Percentiles rank a stretch among this genome's conserved stretches.
Evolutionary conservation across 2,888 invertebrate genomes (phyloP).

Genomic region (Oscheius sp.): DNA sequence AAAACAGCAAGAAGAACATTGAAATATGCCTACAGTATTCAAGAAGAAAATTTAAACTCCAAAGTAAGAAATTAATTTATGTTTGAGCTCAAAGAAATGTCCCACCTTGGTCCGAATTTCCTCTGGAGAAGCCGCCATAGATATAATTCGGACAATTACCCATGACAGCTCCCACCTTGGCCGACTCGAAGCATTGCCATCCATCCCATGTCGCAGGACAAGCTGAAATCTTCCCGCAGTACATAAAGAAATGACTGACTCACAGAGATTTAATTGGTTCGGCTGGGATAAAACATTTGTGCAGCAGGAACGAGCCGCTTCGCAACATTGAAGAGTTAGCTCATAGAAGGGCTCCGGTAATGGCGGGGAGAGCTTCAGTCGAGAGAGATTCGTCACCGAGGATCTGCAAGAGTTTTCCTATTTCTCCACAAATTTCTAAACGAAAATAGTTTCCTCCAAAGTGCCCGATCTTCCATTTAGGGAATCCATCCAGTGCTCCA

Average conservation of each 20-base stretch:
- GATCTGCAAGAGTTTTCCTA: conserved; percentile 43
- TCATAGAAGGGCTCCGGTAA: conserved; percentile 53
- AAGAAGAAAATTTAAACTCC: too few relatives aligned
- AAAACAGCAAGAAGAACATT: too few relatives aligned
- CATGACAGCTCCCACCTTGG: conserved; percentile 42
- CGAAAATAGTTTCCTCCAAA: too few relatives aligned
- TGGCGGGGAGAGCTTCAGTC: conserved; percentile 42
- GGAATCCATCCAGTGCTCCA: too few relatives aligned
- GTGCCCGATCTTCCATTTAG: too few relatives aligned
- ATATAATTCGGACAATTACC: conserved; percentile 60
- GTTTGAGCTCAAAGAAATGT: too few relatives aligned
- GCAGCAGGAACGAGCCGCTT: conserved; percentile 61
- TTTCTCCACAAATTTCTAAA: neutral
- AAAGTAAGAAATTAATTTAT: too few relatives aligned
- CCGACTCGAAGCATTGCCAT: conserved; percentile 65
- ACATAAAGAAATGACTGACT: neutral
- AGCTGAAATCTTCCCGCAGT: conserved; percentile 1
- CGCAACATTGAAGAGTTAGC: conserved; percentile 59
- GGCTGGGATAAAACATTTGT: conserved; percentile 39
- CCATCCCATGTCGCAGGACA: conserved; percentile 70
- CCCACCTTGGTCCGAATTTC: conserved; percentile 23
- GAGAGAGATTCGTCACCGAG: conserved; percentile 34
- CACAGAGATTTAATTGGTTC: neutral
- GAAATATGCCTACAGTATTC: too few relatives aligned
- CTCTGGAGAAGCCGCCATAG: conserved; percentile 44